Percentiles rank a stretch among this genome's conserved stretches.
phyloP scores from a whole-genome alignment of 2,888 invertebrate genomes.

The Yponomeuta sedellus region DNA sequence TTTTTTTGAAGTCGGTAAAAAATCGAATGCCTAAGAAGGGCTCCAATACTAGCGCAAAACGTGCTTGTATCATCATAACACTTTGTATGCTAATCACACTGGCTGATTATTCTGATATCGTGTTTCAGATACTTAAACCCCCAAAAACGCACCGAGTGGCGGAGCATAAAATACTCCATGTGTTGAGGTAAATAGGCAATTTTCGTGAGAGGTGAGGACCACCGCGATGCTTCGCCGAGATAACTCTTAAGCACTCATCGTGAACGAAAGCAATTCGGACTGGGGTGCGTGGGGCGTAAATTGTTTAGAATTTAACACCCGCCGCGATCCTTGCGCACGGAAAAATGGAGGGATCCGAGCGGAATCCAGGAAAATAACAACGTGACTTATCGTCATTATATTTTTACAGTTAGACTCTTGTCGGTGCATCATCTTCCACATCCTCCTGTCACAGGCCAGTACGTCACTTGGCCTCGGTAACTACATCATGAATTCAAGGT shows the following conservation, averaged over 20 bases:
- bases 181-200: conserved; percentile 37
- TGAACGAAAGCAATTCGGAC: conserved; percentile 39
- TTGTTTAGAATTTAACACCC: conserved; percentile 37
- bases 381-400: background rate
- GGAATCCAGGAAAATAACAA: background rate
- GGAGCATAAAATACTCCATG: conserved; percentile 20
- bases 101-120: background rate
- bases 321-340: conserved; percentile 10
- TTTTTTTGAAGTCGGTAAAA: no score
- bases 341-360: background rate
- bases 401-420: no score
- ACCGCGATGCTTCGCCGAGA: conserved; percentile 34
- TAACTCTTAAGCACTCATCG: conserved; percentile 37
- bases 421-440: no score
- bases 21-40: no score
- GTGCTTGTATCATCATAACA: background rate
- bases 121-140: conserved; percentile 3
- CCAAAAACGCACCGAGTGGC: background rate
- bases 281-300: conserved; percentile 30
- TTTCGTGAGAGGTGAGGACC: conserved; percentile 33
- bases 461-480: no score
- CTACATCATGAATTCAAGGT: no score
- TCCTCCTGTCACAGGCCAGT: no score
- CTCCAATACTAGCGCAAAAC: background rate
- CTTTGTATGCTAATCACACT: background rate